Evolutionary conservation across 2,113 vertebrate species (phyloP), one percentile per base, ranked within the genome.

Genomic region (Chauna torquata): DNA sequence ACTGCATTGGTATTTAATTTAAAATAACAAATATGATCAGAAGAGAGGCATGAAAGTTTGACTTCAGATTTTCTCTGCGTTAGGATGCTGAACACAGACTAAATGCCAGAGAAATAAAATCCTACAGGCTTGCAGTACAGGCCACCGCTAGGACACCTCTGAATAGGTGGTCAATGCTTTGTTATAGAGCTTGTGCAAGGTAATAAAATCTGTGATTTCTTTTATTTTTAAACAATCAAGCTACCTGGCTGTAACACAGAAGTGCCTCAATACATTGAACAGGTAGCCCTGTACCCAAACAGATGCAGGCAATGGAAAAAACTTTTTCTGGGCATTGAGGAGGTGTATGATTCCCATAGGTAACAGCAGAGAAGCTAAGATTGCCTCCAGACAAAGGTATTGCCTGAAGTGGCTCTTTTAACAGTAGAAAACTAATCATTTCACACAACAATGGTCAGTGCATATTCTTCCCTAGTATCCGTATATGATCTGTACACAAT

Each of bases 1-100:
- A 1, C n/a, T 66, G 86, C 47, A 45, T 25, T 17, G 40, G 25
- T 27, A 75, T 88, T 88, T 88, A 36, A 66, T 86, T 93, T 83
- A 88, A 45, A 96, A 88, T 71, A 93, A 94, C 59, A 92, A 95
- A 82, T 17, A 58, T 3, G 22, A 87, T 85, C 52, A 90, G 74
- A 72, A 86, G 59, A 88, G 36, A 86, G 27, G 82, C 71, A 47
- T 68, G 32, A 77, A 95, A 93, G 55, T 13, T 45, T 54, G 72
- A 68, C 59, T 86, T 64, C 88, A 78, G 85, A 92, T 74, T 81
- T 88, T 78, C 57, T 84, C 88, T 90, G n/a, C 34, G 62, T 88
- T 79, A 80, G 62, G 65, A 55, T 3, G 19, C 11, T 52, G 59
- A 90, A 75, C 44, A 61, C 1, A 79, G 55, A 55, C 32, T 69